Evolutionary conservation across 2,797 vertebrate genomes (phyloP).

Genomic region (Sibirionetta formosa): DNA sequence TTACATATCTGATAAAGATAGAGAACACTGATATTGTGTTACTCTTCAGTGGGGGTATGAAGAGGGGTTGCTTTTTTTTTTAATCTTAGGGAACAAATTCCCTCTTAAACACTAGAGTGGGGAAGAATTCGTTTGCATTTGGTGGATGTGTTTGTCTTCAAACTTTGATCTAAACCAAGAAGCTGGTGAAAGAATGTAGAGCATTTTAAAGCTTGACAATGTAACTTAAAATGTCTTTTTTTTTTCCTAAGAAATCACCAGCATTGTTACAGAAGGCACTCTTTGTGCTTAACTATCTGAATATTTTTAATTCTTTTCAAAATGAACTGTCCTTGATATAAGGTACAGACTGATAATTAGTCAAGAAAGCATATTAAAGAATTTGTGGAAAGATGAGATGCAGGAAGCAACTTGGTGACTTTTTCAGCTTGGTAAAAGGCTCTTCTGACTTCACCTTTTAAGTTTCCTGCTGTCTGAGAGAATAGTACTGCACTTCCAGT

Average conservation of each 20-base stretch:
- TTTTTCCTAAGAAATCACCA: background rate
- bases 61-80: background rate
- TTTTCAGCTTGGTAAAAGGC: background rate
- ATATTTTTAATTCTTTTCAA: slow-evolving; percentile 14
- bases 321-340: background rate
- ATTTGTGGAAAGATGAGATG: background rate
- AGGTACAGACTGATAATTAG: background rate
- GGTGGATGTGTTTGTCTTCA: background rate
- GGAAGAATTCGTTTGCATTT: background rate
- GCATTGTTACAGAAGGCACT: background rate
- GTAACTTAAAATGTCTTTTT: background rate
- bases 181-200: background rate
- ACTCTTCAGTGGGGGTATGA: background rate
- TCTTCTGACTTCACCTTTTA: background rate
- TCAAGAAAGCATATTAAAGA: background rate
- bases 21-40: background rate
- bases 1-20: background rate
- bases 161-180: background rate
- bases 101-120: background rate
- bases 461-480: background rate
- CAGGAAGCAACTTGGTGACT: background rate
- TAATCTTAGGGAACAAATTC: background rate
- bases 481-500: background rate
- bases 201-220: background rate
- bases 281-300: background rate